These are phyloP conservation scores for Machimus atricapillus DNA, from an alignment of 2,888 invertebrate genomes.

Conservation along the genomic window DNA sequence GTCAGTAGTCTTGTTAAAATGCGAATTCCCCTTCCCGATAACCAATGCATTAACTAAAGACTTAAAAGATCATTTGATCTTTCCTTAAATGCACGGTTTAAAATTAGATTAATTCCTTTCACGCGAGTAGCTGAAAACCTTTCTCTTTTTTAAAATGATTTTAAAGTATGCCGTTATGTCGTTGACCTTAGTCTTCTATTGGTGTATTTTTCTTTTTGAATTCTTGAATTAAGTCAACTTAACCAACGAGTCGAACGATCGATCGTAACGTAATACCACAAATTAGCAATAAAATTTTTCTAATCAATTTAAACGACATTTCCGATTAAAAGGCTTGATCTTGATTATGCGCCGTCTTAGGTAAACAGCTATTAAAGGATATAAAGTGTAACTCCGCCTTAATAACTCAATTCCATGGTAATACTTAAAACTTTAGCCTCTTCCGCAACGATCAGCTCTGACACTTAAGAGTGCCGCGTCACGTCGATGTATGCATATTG, in stretches of 20 bases:
- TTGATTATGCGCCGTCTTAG: constrained; percentile 1
- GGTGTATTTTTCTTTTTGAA: not conserved
- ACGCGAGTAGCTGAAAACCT: no score
- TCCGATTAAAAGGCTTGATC: constrained; percentile 13
- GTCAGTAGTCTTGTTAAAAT: not conserved
- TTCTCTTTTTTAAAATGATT: not conserved
- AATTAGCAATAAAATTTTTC: not conserved
- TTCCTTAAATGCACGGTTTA: not conserved
- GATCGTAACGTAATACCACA: not conserved
- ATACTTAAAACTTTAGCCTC: not conserved
- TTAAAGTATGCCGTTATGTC: not conserved
- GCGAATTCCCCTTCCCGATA: not conserved
- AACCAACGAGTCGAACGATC: not conserved
- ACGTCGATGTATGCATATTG: not conserved
- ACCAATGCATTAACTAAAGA: not conserved
- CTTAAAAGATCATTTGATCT: not conserved
- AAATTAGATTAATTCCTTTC: not conserved
- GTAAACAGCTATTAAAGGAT: constrained; percentile 18
- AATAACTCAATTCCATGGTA: constrained; percentile 29
- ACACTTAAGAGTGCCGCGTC: not conserved
- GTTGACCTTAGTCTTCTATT: not conserved
- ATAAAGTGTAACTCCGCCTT: constrained; percentile 28
- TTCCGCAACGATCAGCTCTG: constrained; percentile 7
- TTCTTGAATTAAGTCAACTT: not conserved
- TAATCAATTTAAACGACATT: not conserved